Evolutionary conservation across 2,888 invertebrate species (phyloP).

Genomic region (Anodontia alba): DNA sequence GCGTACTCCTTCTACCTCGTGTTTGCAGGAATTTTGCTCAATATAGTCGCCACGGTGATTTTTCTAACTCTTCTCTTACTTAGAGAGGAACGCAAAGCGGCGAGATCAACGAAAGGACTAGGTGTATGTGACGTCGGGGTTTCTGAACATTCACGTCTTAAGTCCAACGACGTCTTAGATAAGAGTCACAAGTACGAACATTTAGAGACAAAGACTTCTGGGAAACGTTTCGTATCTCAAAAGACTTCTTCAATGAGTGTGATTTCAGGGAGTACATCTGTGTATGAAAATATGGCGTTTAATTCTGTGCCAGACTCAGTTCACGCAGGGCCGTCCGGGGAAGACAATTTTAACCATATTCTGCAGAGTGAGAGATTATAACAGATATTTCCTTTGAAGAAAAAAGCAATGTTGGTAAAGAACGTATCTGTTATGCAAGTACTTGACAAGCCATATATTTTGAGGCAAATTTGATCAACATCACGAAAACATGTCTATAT

Average conservation of each 20-base stretch:
- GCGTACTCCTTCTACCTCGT: slow-evolving; percentile 46
- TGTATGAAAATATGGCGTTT: background rate
- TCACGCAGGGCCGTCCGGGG: background rate
- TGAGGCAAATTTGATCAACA: too few relatives aligned
- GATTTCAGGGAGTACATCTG: background rate
- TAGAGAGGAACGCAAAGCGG: slow-evolving; percentile 40
- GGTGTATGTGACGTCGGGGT: background rate
- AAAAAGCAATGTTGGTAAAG: too few relatives aligned
- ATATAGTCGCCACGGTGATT: slow-evolving; percentile 33
- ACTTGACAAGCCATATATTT: too few relatives aligned
- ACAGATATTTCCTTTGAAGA: too few relatives aligned
- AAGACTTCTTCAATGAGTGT: background rate
- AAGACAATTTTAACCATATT: background rate
- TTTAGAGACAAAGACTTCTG: background rate
- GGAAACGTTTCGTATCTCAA: background rate
- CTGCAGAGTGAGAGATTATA: background rate
- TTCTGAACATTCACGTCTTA: background rate
- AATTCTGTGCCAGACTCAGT: background rate
- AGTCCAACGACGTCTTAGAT: background rate
- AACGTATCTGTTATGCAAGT: too few relatives aligned
- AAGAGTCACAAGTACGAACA: background rate
- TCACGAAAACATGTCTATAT: too few relatives aligned
- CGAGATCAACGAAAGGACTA: slow-evolving; percentile 37
- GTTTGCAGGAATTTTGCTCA: slow-evolving; percentile 39
- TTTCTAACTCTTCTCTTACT: slow-evolving; percentile 36